Evolutionary conservation across 2,888 invertebrate genomes (phyloP).

Genomic region (Sinodicranocentrus sp.): DNA sequence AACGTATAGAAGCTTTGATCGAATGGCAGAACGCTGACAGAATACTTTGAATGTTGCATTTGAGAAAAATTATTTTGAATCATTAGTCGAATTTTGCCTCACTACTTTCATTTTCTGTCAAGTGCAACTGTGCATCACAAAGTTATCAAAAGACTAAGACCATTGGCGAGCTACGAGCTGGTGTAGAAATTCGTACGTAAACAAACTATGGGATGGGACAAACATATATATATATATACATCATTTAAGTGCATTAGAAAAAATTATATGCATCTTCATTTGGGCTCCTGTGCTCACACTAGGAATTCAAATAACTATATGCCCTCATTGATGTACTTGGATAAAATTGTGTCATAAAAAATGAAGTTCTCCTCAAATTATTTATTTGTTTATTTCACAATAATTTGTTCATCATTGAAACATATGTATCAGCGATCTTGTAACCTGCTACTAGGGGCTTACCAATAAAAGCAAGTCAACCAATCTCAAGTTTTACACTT

Average conservation of each 20-base stretch:
- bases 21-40: neutral
- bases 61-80: conserved; percentile 8
- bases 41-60: neutral
- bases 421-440: no score
- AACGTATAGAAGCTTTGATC: neutral
- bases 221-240: no score
- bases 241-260: no score
- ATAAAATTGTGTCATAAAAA: conserved; percentile 42
- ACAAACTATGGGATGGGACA: no score
- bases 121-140: no score
- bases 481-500: conserved; percentile 6
- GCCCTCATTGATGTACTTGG: neutral
- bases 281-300: no score
- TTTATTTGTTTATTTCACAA: conserved; percentile 31
- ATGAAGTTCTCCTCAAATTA: neutral
- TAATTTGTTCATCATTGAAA: conserved; percentile 15
- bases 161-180: no score
- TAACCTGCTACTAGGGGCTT: neutral
- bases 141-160: no score
- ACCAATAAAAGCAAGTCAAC: no score
- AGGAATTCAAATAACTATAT: no score
- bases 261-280: no score
- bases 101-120: conserved; percentile 36
- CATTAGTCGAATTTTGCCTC: conserved; percentile 4
- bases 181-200: no score